Evolutionary conservation across 2,888 invertebrate genomes (phyloP).

Genomic region (Neoitamus cyanurus): DNA sequence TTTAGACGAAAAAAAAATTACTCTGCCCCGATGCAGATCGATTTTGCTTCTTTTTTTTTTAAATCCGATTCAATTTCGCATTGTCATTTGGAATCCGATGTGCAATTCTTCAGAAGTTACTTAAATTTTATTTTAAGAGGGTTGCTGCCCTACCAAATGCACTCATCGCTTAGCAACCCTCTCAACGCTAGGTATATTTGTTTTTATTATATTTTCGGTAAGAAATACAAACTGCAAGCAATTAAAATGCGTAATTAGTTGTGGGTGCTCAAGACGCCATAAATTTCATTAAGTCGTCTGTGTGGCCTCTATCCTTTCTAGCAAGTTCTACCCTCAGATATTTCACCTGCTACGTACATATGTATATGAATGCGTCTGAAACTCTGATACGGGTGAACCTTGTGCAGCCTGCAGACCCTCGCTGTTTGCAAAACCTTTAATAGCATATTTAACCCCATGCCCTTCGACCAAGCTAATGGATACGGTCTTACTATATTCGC

Average conservation of each 20-base stretch:
- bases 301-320: conserved; percentile 23
- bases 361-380: conserved; percentile 17
- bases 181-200: neutral
- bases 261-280: conserved; percentile 55
- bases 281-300: conserved; percentile 53
- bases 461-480: conserved; percentile 42
- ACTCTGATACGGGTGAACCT: neutral
- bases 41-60: neutral
- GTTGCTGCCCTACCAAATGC: neutral
- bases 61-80: neutral
- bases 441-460: conserved; percentile 45
- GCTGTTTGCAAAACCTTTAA: conserved; percentile 39
- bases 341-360: neutral
- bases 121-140: neutral
- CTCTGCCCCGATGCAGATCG: conserved; percentile 13
- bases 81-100: neutral
- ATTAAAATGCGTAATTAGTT: conserved; percentile 55
- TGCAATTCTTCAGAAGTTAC: neutral
- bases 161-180: neutral
- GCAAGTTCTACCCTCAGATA: neutral
- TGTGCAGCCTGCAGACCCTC: conserved; percentile 4
- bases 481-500: conserved; percentile 27
- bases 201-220: neutral
- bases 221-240: conserved; percentile 51
- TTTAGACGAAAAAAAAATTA: conserved; percentile 32